phyloP scores from a whole-genome alignment of 2,113 vertebrate species.

The Sapajus apella region DNA sequence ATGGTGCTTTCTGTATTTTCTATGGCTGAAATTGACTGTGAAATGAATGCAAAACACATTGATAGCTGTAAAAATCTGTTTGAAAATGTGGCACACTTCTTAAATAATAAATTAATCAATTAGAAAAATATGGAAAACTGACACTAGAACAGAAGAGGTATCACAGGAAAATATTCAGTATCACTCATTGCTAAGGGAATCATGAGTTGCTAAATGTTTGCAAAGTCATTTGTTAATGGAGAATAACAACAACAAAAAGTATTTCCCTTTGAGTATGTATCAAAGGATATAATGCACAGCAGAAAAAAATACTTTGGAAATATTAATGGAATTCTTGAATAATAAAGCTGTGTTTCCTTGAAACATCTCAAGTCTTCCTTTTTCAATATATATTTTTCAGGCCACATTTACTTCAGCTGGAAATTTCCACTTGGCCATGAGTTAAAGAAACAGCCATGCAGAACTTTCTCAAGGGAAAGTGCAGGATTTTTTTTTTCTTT shows the following conservation, averaged over 20 bases:
- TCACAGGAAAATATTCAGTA: not conserved
- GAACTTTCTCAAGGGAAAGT: not conserved
- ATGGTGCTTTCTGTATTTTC: not conserved
- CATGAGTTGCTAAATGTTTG: not conserved
- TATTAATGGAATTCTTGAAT: not conserved
- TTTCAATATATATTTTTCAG: not conserved
- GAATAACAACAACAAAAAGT: not conserved
- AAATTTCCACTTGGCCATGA: not conserved
- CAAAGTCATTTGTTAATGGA: not conserved
- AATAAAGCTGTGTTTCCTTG: not conserved
- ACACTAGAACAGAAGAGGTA: not conserved
- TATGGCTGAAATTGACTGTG: not conserved
- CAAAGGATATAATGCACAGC: not conserved
- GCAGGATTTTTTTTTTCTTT: not conserved
- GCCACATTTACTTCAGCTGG: not conserved
- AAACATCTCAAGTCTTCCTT: not conserved
- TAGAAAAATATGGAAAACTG: not conserved
- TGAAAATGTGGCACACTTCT: not conserved
- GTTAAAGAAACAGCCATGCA: not conserved
- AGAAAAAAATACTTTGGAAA: not conserved
- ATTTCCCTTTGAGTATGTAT: not conserved
- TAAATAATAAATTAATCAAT: not conserved
- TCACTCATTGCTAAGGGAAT: not conserved
- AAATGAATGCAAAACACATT: not conserved
- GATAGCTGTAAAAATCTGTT: not conserved